Evolutionary conservation across 2,113 vertebrate species (phyloP).

Genomic region (Equus przewalskii): DNA sequence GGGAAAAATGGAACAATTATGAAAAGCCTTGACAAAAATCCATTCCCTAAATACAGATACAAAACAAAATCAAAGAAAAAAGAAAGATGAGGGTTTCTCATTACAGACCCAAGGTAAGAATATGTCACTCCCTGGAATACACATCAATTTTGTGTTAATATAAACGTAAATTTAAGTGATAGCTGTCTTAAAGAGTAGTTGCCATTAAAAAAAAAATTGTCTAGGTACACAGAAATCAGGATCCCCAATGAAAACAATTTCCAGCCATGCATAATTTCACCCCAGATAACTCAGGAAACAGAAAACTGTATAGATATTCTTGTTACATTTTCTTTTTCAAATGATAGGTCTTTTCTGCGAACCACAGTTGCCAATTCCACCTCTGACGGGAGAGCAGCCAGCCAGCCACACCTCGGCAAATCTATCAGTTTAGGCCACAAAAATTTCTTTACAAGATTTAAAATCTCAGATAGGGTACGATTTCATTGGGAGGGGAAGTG

Average conservation of each 20-base stretch:
- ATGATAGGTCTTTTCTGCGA: constrained; percentile 52
- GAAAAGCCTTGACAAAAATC: constrained; percentile 56
- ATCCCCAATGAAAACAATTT: constrained; percentile 56
- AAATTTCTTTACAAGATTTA: constrained; percentile 67
- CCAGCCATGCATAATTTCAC: constrained; percentile 58
- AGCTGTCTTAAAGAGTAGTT: constrained; percentile 58
- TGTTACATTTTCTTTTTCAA: constrained; percentile 48
- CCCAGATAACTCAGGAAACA: constrained; percentile 48
- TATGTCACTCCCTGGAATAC: neutral
- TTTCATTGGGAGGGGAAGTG: neutral
- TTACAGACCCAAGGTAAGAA: neutral
- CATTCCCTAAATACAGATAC: constrained; percentile 7
- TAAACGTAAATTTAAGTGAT: constrained; percentile 58
- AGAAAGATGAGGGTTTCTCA: neutral
- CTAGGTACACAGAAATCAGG: constrained; percentile 41
- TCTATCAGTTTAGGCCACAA: constrained; percentile 47
- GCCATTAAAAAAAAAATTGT: constrained; percentile 71
- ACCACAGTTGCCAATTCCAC: constrained; percentile 1
- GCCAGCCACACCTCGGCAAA: constrained; percentile 58
- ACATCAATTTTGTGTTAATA: neutral
- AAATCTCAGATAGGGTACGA: constrained; percentile 50
- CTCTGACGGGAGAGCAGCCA: neutral
- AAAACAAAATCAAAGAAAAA: constrained; percentile 42
- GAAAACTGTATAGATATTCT: neutral
- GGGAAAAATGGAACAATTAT: constrained; percentile 29